phyloP scores from a whole-genome alignment of 2,113 vertebrate genomes.

The Scartelaos histophorus region DNA sequence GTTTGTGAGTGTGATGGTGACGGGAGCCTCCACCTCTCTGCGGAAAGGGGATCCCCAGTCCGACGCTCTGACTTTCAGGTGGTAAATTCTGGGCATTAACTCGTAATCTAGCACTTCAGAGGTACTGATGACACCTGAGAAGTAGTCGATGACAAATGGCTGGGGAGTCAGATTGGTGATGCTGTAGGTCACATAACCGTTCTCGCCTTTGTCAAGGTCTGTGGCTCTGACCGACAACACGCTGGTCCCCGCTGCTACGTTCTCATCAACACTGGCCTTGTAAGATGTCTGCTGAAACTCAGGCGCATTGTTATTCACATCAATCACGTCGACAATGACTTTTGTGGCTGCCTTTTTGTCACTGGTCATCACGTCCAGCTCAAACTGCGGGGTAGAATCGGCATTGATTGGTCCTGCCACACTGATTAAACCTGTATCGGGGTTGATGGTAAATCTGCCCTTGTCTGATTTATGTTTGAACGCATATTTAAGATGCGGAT shows the following conservation, averaged over 20 bases:
- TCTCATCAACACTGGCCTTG: slow-evolving; percentile 91
- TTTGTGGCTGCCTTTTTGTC: slow-evolving; percentile 85
- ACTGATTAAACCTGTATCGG: slow-evolving; percentile 90
- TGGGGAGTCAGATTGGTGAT: slow-evolving; percentile 87
- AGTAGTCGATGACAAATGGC: slow-evolving; percentile 92
- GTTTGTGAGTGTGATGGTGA: slow-evolving; percentile 89
- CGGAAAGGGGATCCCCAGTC: slow-evolving; percentile 95
- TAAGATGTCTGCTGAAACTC: slow-evolving; percentile 92
- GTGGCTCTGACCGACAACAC: slow-evolving; percentile 85
- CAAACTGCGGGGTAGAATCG: slow-evolving; percentile 79
- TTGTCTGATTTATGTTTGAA: slow-evolving; percentile 84
- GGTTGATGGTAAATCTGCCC: slow-evolving; percentile 84
- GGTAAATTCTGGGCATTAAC: slow-evolving; percentile 94
- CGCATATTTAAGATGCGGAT: slow-evolving; percentile 84
- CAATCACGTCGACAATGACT: slow-evolving; percentile 86
- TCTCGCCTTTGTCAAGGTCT: slow-evolving; percentile 90
- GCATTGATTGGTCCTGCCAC: slow-evolving; percentile 84
- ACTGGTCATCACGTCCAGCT: slow-evolving; percentile 87
- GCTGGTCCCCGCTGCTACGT: slow-evolving; percentile 85
- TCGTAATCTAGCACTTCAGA: slow-evolving; percentile 92
- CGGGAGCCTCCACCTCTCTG: slow-evolving; percentile 88
- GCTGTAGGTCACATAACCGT: slow-evolving; percentile 95
- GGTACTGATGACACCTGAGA: slow-evolving; percentile 90
- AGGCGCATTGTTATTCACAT: slow-evolving; percentile 89
- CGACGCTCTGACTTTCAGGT: slow-evolving; percentile 88